Conservation (phyloP, 2,797 vertebrate genomes). For the Coccyzus lansbergi region DNA sequence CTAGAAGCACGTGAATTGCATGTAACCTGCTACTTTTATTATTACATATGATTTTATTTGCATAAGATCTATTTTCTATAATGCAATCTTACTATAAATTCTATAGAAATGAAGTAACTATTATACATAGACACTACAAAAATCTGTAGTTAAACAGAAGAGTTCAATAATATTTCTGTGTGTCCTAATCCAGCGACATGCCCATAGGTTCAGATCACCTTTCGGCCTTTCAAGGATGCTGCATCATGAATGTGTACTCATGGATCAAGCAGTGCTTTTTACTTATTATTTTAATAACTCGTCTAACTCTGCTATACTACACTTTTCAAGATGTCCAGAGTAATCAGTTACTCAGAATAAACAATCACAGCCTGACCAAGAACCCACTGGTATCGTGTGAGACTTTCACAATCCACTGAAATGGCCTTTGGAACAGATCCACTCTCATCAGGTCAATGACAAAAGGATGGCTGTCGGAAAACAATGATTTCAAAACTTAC, state of each 20-base stretch:
- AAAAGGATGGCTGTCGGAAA: not conserved
- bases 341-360: conserved; percentile 2
- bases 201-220: not conserved
- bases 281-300: conserved; percentile 2
- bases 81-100: not conserved
- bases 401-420: not conserved
- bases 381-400: not conserved
- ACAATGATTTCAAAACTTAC: not conserved
- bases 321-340: not conserved
- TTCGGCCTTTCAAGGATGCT: not conserved
- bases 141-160: not conserved
- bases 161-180: not conserved
- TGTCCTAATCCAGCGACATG: not conserved
- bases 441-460: not conserved
- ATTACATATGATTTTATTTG: not conserved
- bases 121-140: not conserved
- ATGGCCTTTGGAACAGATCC: not conserved
- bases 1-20: not conserved
- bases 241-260: not conserved
- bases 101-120: not conserved
- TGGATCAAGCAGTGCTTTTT: not conserved
- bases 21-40: not conserved
- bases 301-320: not conserved
- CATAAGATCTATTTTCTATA: not conserved
- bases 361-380: not conserved